phyloP scores from a whole-genome alignment of 1,140 invertebrate species.

The Calephelis virginiensis region DNA sequence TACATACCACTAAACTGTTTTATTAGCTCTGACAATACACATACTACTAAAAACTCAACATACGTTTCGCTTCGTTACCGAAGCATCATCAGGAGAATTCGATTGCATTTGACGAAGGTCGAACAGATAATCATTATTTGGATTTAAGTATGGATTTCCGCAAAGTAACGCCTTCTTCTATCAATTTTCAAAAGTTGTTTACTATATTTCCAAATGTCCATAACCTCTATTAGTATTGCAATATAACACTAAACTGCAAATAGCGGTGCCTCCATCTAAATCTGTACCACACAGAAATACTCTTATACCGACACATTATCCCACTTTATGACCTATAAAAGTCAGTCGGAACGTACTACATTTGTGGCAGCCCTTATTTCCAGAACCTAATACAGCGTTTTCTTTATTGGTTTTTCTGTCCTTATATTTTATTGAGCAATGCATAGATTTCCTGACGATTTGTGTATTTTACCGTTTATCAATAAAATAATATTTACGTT shows the following conservation, averaged over 20 bases:
- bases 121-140: no score
- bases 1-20: no score
- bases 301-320: conserved; percentile 72
- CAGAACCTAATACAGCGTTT: conserved; percentile 51
- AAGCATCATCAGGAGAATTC: no score
- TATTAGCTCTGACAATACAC: no score
- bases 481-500: conserved; percentile 63
- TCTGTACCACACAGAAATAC: conserved; percentile 76
- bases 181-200: not conserved
- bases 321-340: conserved; percentile 76
- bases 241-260: conserved; percentile 35
- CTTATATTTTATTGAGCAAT: conserved; percentile 24
- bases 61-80: no score
- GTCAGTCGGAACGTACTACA: conserved; percentile 70
- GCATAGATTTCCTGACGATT: conserved; percentile 43
- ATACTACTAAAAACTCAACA: no score
- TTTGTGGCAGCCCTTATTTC: conserved; percentile 57
- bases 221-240: conserved; percentile 24
- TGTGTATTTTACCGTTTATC: conserved; percentile 56
- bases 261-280: conserved; percentile 61
- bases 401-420: conserved; percentile 35
- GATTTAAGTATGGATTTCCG: no score
- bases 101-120: no score
- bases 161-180: no score
- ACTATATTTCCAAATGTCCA: not conserved